Base-by-base conservation (phyloP, 1,140 invertebrate species). In the Brachystomella parvula region DNA sequence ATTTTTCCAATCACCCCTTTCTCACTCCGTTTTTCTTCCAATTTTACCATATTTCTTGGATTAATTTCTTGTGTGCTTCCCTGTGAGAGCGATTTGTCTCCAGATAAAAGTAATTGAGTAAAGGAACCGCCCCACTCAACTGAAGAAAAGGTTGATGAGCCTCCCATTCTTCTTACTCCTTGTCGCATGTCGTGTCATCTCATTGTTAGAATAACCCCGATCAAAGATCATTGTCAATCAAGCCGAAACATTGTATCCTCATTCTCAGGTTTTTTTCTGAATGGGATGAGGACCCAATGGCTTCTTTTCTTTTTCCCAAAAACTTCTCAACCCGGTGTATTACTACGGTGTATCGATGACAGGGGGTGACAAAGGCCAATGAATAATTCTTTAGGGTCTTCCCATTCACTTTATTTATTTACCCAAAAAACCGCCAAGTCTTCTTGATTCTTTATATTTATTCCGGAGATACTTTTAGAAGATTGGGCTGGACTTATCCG, bases 51-150 rank as follows among this genome's bases (percentile, higher is more conserved):
- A n/a, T n/a, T n/a, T n/a, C n/a, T n/a, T n/a, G n/a, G n/a, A n/a
- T 53, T 32, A 64, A 15, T 32, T 57, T 33, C 31, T 32, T 64
- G 33, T 31, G 33, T 21, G 33, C 12, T 57, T 47, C 33, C 53
- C 17, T 53, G 33, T 57, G 31, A 64, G 56, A 26, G 26, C 31
- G 12, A 31, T 35, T 32, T 56, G n/a, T 1, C 28, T 47, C 26
- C 44, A 32, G 39, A 28, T 31, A 44, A 62, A 64, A 57, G 29
- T 53, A 32, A 53, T 64, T 35, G 26, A 24, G 21, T 17, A 66
- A 30, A 56, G 30, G 35, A 30, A 44, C 65, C 65, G 65, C 65
- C 39, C 58, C 59, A 61, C 29, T 66, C 65, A 61, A 61, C 44
- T 59, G 59, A 29, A 66, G 60, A 66, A 62, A 61, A 29, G 32